These are phyloP conservation scores for Pungitius pungitius DNA, from an alignment of 2,113 vertebrate genomes.

Conservation along the genomic window DNA sequence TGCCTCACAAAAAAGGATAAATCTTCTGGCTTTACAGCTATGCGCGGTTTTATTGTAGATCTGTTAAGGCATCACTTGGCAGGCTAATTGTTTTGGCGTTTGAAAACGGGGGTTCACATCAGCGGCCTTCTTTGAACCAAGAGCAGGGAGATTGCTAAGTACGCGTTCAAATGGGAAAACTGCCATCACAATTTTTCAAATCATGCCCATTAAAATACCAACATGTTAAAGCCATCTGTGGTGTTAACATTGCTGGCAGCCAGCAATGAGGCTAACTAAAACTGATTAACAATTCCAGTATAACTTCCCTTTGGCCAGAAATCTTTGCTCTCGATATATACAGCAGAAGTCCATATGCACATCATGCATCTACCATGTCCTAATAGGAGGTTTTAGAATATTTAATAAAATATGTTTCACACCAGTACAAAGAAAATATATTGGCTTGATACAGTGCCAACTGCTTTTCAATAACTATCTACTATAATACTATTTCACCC, in stretches of 20 bases:
- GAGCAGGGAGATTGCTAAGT: constrained; percentile 40
- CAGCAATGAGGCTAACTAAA: constrained; percentile 49
- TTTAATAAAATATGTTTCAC: neutral
- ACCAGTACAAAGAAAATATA: neutral
- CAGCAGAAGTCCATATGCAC: neutral
- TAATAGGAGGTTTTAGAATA: constrained; percentile 8
- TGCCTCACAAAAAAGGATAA: constrained; percentile 23
- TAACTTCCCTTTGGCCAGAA: constrained; percentile 47
- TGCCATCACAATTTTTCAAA: constrained; percentile 64
- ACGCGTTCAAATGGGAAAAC: constrained; percentile 59
- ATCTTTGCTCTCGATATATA: constrained; percentile 29
- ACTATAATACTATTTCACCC: neutral
- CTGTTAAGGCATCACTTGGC: constrained; percentile 55
- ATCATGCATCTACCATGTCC: neutral
- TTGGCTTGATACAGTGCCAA: neutral
- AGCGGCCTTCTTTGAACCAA: constrained; percentile 52
- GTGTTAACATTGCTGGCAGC: constrained; percentile 60
- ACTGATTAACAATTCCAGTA: constrained; percentile 63
- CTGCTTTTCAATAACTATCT: neutral
- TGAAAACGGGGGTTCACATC: constrained; percentile 61
- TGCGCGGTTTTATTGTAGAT: constrained; percentile 31
- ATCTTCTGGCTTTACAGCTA: constrained; percentile 18
- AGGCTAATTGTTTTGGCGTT: constrained; percentile 38
- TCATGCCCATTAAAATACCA: constrained; percentile 67
- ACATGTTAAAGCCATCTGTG: constrained; percentile 74